Base-by-base conservation (phyloP, 2,888 invertebrate genomes). In the Arctia plantaginis region DNA sequence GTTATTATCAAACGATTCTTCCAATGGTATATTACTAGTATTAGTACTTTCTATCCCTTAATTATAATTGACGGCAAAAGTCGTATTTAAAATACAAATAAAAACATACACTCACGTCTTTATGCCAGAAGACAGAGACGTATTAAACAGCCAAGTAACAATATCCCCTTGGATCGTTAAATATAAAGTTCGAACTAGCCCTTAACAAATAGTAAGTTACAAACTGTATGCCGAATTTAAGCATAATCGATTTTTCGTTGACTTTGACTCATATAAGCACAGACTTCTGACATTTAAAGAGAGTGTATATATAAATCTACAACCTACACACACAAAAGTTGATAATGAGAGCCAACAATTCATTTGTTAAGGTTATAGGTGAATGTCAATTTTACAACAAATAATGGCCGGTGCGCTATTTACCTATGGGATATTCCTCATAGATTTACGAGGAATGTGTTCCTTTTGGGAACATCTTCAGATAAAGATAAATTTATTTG, bases 221-320 rank as follows among this genome's bases (percentile, higher is more conserved):
- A 69, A 69, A 55, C 10, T 35, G 0, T 69, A n/a, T 35, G 55
- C 51, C n/a, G 1, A 55, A n/a, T 55, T 33, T 35, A 35, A 3
- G 35, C 35, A 33, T n/a, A 3, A 13, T 12, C 15, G 35, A 18
- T n/a, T 1, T 30, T 62, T 30, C 7, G 27, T 30, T n/a, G 23
- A 15, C 35, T 69, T 69, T 44, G 30, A 47, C 13, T 33, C 51
- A 23, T 47, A 51, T 3, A 33, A 55, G n/a, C 23, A 70, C 23
- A 62, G 30, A 41, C 62, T 27, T 62, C 62, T 70, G 70, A 62
- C 62, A 41, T 70, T 70, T 70, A 41, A 30, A 41, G 41, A 70
- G 59, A 30, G 23, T 41, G n/a, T n/a, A n/a, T n/a, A n/a, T n/a
- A n/a, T n/a, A n/a, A 62, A 62, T n/a, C n/a, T 62, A 62, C 27